Evolutionary conservation across 2,113 vertebrate genomes (phyloP).

Genomic region (Blennius ocellaris): DNA sequence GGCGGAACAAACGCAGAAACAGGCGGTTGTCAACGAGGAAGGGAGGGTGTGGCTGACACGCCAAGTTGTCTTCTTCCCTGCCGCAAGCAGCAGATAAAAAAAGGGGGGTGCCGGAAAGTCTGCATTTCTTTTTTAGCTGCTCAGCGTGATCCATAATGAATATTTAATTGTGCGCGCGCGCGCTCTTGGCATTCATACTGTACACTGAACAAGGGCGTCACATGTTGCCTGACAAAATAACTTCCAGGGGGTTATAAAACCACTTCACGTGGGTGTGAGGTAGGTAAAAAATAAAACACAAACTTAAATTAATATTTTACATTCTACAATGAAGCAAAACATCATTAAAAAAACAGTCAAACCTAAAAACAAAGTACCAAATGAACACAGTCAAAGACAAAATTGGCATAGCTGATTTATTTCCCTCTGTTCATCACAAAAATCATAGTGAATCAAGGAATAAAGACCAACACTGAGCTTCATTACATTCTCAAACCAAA

Average conservation of each 20-base stretch:
- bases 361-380: no score
- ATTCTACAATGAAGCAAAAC: neutral
- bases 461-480: conserved; percentile 1
- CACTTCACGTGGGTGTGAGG: no score
- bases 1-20: neutral
- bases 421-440: no score
- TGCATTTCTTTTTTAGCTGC: neutral
- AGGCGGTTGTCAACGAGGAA: conserved; percentile 14
- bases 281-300: no score
- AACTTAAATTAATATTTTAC: no score
- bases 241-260: no score
- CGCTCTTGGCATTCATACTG: neutral
- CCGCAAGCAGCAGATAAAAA: no score
- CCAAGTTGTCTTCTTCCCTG: neutral
- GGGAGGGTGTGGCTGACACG: conserved; percentile 45
- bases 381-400: no score
- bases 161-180: neutral
- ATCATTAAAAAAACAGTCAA: no score
- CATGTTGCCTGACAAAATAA: neutral
- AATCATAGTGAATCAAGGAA: no score
- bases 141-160: neutral
- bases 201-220: neutral
- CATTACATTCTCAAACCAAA: conserved; percentile 5
- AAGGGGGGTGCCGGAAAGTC: conserved; percentile 3
- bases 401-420: no score